Conservation (phyloP, 2,888 invertebrate genomes). For the Tridacna gigas region DNA sequence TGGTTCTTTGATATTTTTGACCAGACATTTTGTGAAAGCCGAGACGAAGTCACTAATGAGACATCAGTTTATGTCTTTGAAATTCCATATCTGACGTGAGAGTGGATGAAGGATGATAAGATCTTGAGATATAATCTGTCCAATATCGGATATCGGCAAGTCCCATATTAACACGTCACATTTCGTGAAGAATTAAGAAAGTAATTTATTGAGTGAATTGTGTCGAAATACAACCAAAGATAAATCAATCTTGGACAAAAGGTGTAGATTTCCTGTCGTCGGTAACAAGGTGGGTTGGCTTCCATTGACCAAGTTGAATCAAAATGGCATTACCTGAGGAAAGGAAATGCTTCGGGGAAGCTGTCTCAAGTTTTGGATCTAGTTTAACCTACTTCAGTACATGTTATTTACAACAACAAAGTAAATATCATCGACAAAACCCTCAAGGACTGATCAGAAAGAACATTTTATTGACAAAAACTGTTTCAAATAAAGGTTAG, state of each 20-base stretch:
- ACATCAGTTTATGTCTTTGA: slow-evolving; percentile 21
- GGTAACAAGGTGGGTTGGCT: no score
- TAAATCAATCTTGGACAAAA: slow-evolving; percentile 4
- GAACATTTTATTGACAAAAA: no score
- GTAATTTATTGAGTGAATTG: slow-evolving; percentile 1
- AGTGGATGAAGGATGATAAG: slow-evolving; percentile 6
- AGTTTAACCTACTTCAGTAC: no score
- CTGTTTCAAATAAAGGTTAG: no score
- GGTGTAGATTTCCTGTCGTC: no score
- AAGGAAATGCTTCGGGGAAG: no score
- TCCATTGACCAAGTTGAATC: no score
- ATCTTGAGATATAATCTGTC: slow-evolving; percentile 17
- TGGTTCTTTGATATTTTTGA: slow-evolving; percentile 18
- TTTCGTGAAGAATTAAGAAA: slow-evolving; percentile 3
- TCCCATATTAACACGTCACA: slow-evolving; percentile 12
- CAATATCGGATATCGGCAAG: slow-evolving; percentile 7
- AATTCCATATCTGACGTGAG: slow-evolving; percentile 21
- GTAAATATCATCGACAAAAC: no score
- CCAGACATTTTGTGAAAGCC: slow-evolving; percentile 20
- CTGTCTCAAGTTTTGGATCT: no score
- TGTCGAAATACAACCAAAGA: not conserved
- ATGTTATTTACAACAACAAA: no score
- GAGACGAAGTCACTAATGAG: slow-evolving; percentile 7
- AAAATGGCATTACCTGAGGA: no score
- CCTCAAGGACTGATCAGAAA: no score